These are phyloP conservation scores for Lamellibrachia satsuma DNA, from an alignment of 2,888 invertebrate genomes.

Conservation along the genomic window DNA sequence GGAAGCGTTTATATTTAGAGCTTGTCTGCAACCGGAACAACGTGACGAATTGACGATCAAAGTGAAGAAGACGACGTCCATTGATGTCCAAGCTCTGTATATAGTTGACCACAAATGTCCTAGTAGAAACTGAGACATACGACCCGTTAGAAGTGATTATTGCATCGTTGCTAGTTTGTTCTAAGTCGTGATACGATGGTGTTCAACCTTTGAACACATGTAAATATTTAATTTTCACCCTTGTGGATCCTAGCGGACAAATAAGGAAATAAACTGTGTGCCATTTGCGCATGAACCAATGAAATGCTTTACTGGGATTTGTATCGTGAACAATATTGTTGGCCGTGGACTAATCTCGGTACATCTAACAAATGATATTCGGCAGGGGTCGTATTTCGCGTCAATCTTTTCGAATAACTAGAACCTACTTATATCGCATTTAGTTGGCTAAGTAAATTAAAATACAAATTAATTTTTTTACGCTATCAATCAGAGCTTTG, in stretches of 20 bases:
- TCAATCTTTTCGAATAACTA: not conserved
- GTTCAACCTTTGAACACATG: not conserved
- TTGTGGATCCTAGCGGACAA: not conserved
- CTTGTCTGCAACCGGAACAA: not conserved
- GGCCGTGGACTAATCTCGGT: not conserved
- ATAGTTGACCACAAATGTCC: not conserved
- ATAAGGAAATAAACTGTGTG: not conserved
- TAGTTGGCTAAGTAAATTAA: too few species aligned
- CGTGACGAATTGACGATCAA: not conserved
- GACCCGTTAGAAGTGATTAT: not conserved
- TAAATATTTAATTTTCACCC: not conserved
- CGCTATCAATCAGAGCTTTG: too few species aligned
- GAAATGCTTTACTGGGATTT: not conserved
- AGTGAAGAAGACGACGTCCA: not conserved
- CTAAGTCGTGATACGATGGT: not conserved
- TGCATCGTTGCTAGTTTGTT: not conserved
- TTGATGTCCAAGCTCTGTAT: not conserved
- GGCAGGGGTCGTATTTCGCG: not conserved
- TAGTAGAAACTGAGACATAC: not conserved
- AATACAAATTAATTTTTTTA: too few species aligned
- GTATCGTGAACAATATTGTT: not conserved
- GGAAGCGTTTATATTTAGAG: not conserved
- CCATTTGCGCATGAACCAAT: not conserved
- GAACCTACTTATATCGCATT: too few species aligned
- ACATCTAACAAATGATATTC: not conserved